Evolutionary conservation across 2,888 invertebrate genomes (phyloP), one percentile per base, ranked within the genome.

Genomic region (Sceliomorpha sp.): DNA sequence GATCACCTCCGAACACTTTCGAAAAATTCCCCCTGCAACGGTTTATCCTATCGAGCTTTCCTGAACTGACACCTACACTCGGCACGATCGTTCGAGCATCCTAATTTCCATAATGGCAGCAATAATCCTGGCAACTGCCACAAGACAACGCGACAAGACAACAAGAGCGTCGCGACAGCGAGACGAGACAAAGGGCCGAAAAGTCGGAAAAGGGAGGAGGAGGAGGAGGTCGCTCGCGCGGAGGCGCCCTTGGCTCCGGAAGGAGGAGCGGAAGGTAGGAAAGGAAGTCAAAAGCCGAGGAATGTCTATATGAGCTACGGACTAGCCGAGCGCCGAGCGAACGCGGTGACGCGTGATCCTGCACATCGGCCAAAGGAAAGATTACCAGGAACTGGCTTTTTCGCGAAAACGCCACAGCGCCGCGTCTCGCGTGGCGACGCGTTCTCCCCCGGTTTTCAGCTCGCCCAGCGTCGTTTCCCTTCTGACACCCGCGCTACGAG

Each of bases 321-420:
- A 74, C 73, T 74, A 71, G 56, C 70, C 72, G 70, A 63, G 74
- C 76, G 73, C 67, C 74, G 75, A 74, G 77, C 73, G 72, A 70
- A 77, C 76, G 83, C 88, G 87, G 84, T 85, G 85, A 82, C 85
- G 85, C 86, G 86, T 84, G 82, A 81, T 75, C 72, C 76, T 88
- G 88, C 88, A 88, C 88, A 88, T 87, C 82, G 87, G 76, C 82
- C 86, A 87, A 88, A 88, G 87, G 86, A 82, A 84, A 85, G 85
- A 85, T 84, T 82, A 82, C 79, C 78, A 79, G 79, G n/a, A 78
- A 80, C 72, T 67, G 44, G 73, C 63, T 64, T 78, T 78, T 80
- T 77, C 77, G 75, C 78, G 70, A 74, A 80, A 75, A 74, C 75
- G 68, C 45, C 66, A 58, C 56, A 75, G 73, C 75, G 68, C 45